Conservation (phyloP, 92 coral and sea anemone species). For the Blastomussa wellsi region DNA sequence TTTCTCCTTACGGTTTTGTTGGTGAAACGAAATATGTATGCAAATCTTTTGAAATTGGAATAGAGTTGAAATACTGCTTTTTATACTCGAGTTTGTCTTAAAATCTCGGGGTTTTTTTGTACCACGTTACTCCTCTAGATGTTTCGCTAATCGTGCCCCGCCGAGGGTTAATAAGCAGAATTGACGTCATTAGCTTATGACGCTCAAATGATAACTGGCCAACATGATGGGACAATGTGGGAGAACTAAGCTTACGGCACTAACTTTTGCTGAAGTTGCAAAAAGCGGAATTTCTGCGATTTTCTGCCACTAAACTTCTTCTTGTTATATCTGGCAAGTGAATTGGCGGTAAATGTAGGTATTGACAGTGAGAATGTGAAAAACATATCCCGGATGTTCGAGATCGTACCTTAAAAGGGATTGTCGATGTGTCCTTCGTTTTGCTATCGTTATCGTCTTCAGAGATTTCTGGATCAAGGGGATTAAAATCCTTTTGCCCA, state of each 20-base stretch:
- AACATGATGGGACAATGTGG: slow-evolving; percentile 12
- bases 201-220: neutral
- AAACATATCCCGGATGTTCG: slow-evolving; percentile 29
- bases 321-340: neutral
- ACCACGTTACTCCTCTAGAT: too few species aligned
- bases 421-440: neutral
- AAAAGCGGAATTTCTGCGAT: neutral
- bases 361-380: slow-evolving; percentile 10
- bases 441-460: neutral
- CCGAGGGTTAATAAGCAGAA: neutral
- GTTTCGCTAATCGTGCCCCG: neutral
- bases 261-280: neutral
- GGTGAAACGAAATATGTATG: too few species aligned
- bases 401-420: slow-evolving; percentile 28
- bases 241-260: slow-evolving; percentile 21
- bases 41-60: too few species aligned
- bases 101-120: too few species aligned
- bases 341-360: neutral
- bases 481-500: too few species aligned
- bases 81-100: neutral
- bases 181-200: slow-evolving; percentile 13
- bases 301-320: neutral
- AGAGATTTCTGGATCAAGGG: neutral
- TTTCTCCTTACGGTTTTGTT: too few species aligned
- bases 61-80: too few species aligned